Base-by-base conservation (phyloP, 2,888 invertebrate species). In the Morpho deidamia region DNA sequence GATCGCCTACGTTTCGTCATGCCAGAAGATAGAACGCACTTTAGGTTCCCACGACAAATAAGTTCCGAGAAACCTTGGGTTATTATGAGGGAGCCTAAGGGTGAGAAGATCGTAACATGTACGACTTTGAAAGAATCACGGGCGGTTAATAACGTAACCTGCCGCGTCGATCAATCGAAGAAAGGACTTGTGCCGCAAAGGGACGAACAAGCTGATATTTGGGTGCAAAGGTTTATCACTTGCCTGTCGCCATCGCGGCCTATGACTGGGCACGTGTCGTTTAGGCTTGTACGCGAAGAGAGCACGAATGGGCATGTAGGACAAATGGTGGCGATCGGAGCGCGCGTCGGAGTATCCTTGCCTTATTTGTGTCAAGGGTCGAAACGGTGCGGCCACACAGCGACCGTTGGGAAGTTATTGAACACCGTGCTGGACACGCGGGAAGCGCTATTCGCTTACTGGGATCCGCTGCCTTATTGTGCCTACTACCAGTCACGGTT, bases 401-500 rank as follows among this genome's bases (percentile, higher is more conserved):
- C 91, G 1, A 85, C 93, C 3, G 90, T 94, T 7, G 91, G 91
- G 12, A 91, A 92, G 69, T 73, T 94, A 45, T 81, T 94, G 65
- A 92, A 93, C 39, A 93, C 93, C 0, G 93, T 95, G 38, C 74
- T 95, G 63, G 95, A 95, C 69, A 95, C 95, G 64, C 90, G 95
- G 40, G 95, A 96, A 72, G 95, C 95, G 0, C 83, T 96, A 1
- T 96, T 96, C 70, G 92, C 93, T 7, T 94, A 94, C 70, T 96
- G 96, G 96, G 96, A 96, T 72, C 96, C 96, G 7, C 74, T 96
- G 66, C 96, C 96, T 0, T 96, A 96, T 73, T 95, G 95, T 71
- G 95, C 95, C 2, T 96, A 95, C 74, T 96, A 96, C 80, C 95
- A 95, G 73, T 92, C 96, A 66, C 94, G 95, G 70, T 76, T 94